Conservation (phyloP, 2,888 invertebrate genomes). For the Habroteleia sp. region DNA sequence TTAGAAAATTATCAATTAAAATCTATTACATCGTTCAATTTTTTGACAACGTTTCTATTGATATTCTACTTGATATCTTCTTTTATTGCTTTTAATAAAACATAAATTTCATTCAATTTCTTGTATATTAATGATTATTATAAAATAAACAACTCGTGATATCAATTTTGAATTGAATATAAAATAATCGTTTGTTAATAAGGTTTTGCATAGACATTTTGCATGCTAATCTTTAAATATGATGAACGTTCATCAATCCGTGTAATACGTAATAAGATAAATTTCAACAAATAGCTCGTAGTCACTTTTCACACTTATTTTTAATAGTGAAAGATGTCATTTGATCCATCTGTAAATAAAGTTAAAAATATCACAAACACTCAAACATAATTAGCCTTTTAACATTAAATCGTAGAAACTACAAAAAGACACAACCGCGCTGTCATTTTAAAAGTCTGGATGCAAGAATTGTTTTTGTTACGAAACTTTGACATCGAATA, state of each 20-base stretch:
- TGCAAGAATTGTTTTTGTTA: conserved; percentile 51
- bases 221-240: no score
- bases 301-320: conserved; percentile 30
- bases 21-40: conserved; percentile 2
- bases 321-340: conserved; percentile 2
- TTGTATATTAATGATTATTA: no score
- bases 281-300: neutral
- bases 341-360: conserved; percentile 23
- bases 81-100: no score
- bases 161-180: no score
- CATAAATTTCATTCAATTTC: neutral
- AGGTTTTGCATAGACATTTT: no score
- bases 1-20: conserved; percentile 25
- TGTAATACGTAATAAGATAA: conserved; percentile 1
- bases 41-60: no score
- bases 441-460: conserved; percentile 38
- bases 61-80: no score
- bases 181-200: no score
- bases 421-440: conserved; percentile 18
- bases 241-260: no score
- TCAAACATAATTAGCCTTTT: conserved; percentile 33
- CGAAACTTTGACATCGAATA: conserved; percentile 60
- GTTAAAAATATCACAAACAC: conserved; percentile 32
- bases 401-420: conserved; percentile 36
- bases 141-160: no score